Conservation (phyloP, 2,797 vertebrate species). For the Poecilia picta region DNA sequence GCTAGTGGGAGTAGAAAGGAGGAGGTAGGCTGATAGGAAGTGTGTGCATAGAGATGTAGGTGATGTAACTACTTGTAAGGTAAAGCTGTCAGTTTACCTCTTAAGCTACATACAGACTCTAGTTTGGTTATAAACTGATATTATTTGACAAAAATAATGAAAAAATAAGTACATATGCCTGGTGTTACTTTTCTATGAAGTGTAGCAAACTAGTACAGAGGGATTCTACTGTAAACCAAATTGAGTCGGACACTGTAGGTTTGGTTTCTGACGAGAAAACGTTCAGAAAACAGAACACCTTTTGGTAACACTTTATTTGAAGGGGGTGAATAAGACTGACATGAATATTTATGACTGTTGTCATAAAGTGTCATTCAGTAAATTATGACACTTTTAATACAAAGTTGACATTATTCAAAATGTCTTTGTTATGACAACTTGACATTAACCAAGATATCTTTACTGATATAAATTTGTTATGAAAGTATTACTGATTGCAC, state of each 20-base stretch:
- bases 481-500: no score
- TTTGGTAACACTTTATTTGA: not conserved
- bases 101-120: not conserved
- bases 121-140: not conserved
- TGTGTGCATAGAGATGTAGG: not conserved
- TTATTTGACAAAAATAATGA: not conserved
- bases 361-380: no score
- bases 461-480: no score
- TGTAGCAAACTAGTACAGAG: not conserved
- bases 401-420: no score
- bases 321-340: no score
- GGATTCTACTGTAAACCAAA: not conserved
- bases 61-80: not conserved
- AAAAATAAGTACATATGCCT: not conserved
- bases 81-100: not conserved
- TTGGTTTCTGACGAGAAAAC: not conserved
- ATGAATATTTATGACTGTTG: no score
- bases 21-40: not conserved
- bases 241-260: not conserved
- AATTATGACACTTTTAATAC: no score
- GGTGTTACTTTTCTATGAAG: not conserved
- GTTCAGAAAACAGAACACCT: no score
- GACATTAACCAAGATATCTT: no score
- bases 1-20: not conserved
- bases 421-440: no score